These are phyloP conservation scores for Aphaenogaster rudis DNA, from an alignment of 1,140 invertebrate species.

Conservation along the genomic window DNA sequence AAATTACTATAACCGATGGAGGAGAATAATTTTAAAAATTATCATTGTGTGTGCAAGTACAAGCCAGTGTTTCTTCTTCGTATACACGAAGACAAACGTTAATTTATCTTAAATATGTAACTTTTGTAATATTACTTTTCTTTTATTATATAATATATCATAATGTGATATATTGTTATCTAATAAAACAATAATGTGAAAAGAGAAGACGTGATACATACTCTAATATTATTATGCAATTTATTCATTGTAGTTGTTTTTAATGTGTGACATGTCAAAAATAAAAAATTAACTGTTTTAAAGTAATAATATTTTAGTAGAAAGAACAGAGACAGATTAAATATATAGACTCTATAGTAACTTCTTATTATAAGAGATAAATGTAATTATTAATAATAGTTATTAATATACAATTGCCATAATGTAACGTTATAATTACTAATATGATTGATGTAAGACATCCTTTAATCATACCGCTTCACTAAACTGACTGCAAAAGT, in stretches of 20 bases:
- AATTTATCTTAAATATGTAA: neutral
- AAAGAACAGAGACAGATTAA: neutral
- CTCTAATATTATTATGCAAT: neutral
- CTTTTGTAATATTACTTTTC: neutral
- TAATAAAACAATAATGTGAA: neutral
- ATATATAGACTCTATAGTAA: neutral
- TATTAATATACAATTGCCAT: neutral
- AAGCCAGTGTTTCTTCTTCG: neutral
- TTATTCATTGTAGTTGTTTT: neutral
- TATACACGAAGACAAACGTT: neutral
- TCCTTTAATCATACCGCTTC: neutral
- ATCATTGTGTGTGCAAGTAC: neutral
- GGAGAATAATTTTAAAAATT: constrained; percentile 5
- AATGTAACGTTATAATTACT: neutral
- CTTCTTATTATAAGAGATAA: neutral
- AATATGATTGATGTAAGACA: neutral
- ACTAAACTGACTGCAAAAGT: constrained; percentile 4
- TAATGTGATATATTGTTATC: neutral
- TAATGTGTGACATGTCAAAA: neutral
- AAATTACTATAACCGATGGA: constrained; percentile 5
- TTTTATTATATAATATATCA: neutral
- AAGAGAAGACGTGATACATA: neutral
- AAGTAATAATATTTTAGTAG: neutral
- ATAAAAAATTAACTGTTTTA: neutral
- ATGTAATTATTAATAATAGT: neutral